Conservation (phyloP, 2,797 vertebrate species). For the Microctenopoma steveboyesi region DNA sequence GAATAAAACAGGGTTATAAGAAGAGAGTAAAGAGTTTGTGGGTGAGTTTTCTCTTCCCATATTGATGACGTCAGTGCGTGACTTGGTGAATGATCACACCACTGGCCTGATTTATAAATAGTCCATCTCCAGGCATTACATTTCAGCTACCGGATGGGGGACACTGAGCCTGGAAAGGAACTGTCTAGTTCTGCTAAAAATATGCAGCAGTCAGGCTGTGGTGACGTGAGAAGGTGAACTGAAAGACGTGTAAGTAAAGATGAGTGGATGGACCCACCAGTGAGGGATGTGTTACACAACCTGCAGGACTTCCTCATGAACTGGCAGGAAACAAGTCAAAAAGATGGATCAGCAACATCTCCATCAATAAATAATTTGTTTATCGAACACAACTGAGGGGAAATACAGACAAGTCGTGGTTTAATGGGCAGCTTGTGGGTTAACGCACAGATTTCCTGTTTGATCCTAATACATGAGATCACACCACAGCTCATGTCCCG, state of each 20-base stretch:
- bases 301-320: constrained; percentile 35
- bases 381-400: constrained; percentile 19
- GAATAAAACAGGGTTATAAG: constrained; percentile 8
- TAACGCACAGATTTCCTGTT: constrained; percentile 29
- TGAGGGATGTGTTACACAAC: constrained; percentile 28
- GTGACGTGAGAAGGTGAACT: constrained; percentile 40
- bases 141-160: constrained; percentile 52
- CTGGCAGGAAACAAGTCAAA: constrained; percentile 21
- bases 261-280: constrained; percentile 20
- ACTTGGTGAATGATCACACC: constrained; percentile 37
- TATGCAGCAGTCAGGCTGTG: constrained; percentile 33
- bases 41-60: constrained; percentile 1
- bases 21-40: not conserved
- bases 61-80: constrained; percentile 36
- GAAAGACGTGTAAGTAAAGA: constrained; percentile 22
- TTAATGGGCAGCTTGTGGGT: constrained; percentile 32
- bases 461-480: constrained; percentile 31
- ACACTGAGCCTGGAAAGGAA: constrained; percentile 46
- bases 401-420: constrained; percentile 19
- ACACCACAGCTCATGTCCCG: constrained; percentile 53
- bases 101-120: constrained; percentile 62
- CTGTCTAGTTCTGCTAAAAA: constrained; percentile 72
- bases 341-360: constrained; percentile 11
- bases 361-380: constrained; percentile 34
- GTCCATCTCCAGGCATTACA: constrained; percentile 46